Percentiles rank a stretch among this genome's conserved stretches.
Conservation (phyloP, 2,888 invertebrate species). For the Apodemia duryi region DNA sequence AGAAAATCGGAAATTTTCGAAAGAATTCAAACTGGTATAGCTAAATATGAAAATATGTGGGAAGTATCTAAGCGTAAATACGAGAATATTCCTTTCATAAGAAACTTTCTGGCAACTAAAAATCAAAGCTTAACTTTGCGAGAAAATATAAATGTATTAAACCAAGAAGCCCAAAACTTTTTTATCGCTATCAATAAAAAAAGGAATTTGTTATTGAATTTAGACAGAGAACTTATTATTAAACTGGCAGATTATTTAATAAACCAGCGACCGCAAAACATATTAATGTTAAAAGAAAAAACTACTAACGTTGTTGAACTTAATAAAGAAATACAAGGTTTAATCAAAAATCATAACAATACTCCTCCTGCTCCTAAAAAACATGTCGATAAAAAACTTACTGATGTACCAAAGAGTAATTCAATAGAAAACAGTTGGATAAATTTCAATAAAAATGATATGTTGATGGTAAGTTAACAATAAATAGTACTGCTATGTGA, state of each 20-base stretch:
- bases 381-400: not conserved
- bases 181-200: slow-evolving; percentile 41
- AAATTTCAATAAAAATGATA: slow-evolving; percentile 30
- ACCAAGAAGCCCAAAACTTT: slow-evolving; percentile 39
- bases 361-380: not conserved
- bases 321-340: slow-evolving; percentile 24
- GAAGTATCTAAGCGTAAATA: slow-evolving; percentile 47
- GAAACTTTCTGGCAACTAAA: slow-evolving; percentile 42
- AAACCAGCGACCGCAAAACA: slow-evolving; percentile 42
- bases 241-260: slow-evolving; percentile 52
- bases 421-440: slow-evolving; percentile 35
- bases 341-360: slow-evolving; percentile 16
- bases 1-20: slow-evolving; percentile 42
- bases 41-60: slow-evolving; percentile 60
- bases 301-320: slow-evolving; percentile 35
- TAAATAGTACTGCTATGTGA: not conserved
- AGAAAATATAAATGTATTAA: slow-evolving; percentile 38
- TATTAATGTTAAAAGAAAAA: slow-evolving; percentile 41
- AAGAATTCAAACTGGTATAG: slow-evolving; percentile 44
- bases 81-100: slow-evolving; percentile 56
- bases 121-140: slow-evolving; percentile 38
- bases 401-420: not conserved
- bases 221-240: slow-evolving; percentile 45
- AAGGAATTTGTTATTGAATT: slow-evolving; percentile 33
- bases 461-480: slow-evolving; percentile 29